Percentiles rank a stretch among this genome's conserved stretches.
These are phyloP conservation scores for Muscicapa adusta DNA, from an alignment of 2,113 vertebrate species.

Conservation along the genomic window DNA sequence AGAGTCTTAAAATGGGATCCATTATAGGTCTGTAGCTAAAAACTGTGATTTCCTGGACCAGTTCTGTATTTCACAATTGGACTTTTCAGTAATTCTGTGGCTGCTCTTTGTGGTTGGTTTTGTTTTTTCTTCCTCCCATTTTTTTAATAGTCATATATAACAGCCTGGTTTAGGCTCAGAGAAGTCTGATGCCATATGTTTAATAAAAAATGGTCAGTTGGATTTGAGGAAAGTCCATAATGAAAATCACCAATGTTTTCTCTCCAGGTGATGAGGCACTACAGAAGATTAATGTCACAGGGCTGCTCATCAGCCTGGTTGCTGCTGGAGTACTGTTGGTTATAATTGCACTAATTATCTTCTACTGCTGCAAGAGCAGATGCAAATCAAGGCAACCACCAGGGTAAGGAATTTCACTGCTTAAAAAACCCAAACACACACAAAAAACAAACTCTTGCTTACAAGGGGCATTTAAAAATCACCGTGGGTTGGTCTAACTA, in stretches of 20 bases:
- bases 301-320: conserved; percentile 87
- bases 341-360: conserved; percentile 75
- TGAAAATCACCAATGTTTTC: neutral
- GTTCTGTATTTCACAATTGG: neutral
- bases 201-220: neutral
- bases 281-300: conserved; percentile 81
- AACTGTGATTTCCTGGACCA: neutral
- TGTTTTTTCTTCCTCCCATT: neutral
- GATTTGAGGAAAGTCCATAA: neutral
- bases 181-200: neutral
- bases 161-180: neutral
- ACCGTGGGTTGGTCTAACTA: neutral
- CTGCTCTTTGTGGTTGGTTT: neutral
- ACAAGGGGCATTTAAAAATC: neutral
- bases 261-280: conserved; percentile 54
- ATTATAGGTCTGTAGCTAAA: neutral
- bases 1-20: neutral
- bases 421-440: neutral
- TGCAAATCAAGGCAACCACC: conserved; percentile 61
- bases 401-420: conserved; percentile 53
- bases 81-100: neutral
- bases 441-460: neutral
- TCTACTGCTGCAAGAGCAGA: conserved; percentile 81
- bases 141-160: neutral
- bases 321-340: conserved; percentile 79